Evolutionary conservation across 1,140 invertebrate genomes (phyloP).

Genomic region (Ceratina japonica): DNA sequence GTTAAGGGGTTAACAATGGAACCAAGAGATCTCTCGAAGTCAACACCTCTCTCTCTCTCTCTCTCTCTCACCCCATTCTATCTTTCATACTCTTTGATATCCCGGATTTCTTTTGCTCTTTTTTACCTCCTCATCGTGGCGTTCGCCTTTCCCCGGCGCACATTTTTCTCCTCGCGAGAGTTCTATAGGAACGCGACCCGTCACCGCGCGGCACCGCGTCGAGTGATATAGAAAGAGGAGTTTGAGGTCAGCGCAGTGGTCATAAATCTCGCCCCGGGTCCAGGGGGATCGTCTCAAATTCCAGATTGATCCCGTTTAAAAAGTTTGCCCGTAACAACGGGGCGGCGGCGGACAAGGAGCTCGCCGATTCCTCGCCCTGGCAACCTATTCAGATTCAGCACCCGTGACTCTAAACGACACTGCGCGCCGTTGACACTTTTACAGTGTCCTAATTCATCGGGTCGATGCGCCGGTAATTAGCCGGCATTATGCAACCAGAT

Average conservation of each 20-base stretch:
- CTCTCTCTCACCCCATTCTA: not conserved
- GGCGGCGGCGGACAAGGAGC: not conserved
- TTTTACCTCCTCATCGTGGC: not conserved
- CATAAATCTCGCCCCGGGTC: constrained; percentile 41
- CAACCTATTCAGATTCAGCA: not conserved
- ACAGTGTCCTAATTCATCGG: constrained; percentile 48
- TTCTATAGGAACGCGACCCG: not conserved
- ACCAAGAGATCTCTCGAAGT: not conserved
- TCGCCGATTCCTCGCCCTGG: constrained; percentile 3
- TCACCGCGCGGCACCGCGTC: too few species aligned
- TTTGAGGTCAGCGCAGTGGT: constrained; percentile 18
- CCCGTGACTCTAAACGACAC: not conserved
- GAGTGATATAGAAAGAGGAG: not conserved
- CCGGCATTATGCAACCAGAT: constrained; percentile 43
- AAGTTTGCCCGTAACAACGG: constrained; percentile 48
- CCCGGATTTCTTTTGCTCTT: not conserved
- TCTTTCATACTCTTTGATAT: not conserved
- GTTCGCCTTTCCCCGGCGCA: not conserved
- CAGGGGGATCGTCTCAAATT: constrained; percentile 50
- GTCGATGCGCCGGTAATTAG: constrained; percentile 48
- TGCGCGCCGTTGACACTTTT: constrained; percentile 42
- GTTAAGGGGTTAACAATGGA: not conserved
- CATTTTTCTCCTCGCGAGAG: not conserved
- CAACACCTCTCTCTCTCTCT: not conserved
- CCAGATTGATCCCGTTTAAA: constrained; percentile 45